Conservation (phyloP, 1,140 invertebrate genomes). For the Caenorhabditis brenneri region DNA sequence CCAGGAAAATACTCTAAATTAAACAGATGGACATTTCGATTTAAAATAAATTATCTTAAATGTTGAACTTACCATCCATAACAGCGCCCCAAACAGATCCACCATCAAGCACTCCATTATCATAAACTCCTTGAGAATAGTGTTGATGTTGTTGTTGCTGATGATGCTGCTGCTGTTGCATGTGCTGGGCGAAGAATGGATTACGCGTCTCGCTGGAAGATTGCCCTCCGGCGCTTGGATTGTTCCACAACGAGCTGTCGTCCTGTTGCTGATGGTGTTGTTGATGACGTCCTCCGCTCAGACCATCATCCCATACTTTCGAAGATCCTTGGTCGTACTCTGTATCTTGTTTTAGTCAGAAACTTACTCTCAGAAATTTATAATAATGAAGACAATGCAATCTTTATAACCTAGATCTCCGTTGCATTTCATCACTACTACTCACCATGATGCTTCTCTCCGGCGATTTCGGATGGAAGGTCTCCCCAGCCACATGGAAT, state of each 20-base stretch:
- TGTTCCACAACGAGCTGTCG: neutral
- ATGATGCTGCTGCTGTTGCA: neutral
- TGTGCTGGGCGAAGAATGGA: conserved; percentile 28
- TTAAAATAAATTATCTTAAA: no score
- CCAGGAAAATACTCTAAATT: no score
- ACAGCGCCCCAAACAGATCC: neutral
- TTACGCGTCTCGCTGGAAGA: neutral
- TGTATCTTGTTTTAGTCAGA: neutral
- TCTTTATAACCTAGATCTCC: no score
- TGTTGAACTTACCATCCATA: neutral
- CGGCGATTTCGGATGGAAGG: neutral
- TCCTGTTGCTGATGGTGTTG: neutral
- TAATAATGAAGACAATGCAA: no score
- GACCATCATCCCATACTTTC: conserved; percentile 4
- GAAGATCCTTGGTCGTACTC: neutral
- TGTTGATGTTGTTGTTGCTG: conserved; percentile 32
- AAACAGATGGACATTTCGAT: no score
- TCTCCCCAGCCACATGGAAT: conserved; percentile 13
- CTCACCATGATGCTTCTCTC: neutral
- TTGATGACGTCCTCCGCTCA: neutral
- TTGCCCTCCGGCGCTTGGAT: neutral
- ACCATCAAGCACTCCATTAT: neutral
- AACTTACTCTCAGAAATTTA: no score
- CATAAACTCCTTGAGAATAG: neutral
- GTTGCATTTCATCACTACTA: neutral